phyloP scores from a whole-genome alignment of 2,888 invertebrate species.

The Ceriagrion tenellum region DNA sequence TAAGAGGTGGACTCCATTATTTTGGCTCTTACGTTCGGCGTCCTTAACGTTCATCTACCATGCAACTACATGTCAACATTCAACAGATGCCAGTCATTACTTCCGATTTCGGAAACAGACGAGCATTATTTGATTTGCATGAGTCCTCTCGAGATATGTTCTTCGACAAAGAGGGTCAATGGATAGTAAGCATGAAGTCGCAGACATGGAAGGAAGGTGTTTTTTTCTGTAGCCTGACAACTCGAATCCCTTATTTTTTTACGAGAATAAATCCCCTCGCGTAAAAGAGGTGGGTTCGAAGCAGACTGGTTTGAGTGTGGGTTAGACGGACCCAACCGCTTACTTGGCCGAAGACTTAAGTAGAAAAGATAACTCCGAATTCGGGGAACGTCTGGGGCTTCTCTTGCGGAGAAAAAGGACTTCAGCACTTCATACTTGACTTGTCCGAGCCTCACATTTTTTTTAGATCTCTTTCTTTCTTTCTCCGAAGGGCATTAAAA shows the following conservation, averaged over 20 bases:
- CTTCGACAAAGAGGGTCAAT: neutral
- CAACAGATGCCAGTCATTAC: neutral
- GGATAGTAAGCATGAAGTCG: neutral
- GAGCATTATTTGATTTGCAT: neutral
- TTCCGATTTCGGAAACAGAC: neutral
- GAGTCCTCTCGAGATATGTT: neutral
- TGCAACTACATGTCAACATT: neutral
- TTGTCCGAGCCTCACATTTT: neutral
- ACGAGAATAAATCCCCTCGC: neutral
- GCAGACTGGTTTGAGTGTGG: neutral
- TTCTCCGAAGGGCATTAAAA: conserved; percentile 4
- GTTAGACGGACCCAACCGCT: neutral
- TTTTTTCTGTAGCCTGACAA: neutral
- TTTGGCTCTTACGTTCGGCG: no score
- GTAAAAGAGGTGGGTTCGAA: neutral
- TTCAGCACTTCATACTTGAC: conserved; percentile 25
- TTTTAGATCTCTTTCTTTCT: neutral
- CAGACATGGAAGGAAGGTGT: neutral
- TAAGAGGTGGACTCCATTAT: no score
- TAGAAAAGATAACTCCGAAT: conserved; percentile 6
- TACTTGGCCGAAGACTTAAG: neutral
- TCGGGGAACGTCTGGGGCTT: neutral
- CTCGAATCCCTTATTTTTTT: neutral
- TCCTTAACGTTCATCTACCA: neutral
- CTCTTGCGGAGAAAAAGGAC: neutral